A percentile compares a stretch with the other conserved stretches of the same genome.
Conservation (phyloP, 2,888 invertebrate genomes). For the Sarcophaga rosellei region DNA sequence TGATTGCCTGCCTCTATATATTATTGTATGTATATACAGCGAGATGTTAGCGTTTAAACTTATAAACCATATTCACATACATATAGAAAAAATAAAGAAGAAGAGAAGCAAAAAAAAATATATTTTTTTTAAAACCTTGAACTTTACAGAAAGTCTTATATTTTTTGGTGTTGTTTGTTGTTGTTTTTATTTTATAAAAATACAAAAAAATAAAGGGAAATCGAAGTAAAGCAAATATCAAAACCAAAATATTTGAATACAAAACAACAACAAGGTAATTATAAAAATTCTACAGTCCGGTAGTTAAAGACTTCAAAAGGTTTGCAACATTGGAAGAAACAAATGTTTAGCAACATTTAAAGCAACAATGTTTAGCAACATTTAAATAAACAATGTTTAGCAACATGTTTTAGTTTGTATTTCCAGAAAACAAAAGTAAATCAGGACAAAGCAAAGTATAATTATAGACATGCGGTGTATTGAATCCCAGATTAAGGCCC, state of each 20-base stretch:
- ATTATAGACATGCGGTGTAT: too few species aligned
- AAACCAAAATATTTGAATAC: constrained; percentile 9
- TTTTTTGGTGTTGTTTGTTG: constrained; percentile 15
- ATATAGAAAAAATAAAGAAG: not conserved
- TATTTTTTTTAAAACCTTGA: constrained; percentile 58
- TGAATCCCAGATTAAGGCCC: too few species aligned
- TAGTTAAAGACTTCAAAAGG: too few species aligned
- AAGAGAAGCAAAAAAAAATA: constrained; percentile 28
- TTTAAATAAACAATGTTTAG: too few species aligned
- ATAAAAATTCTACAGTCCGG: too few species aligned
- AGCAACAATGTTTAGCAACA: too few species aligned
- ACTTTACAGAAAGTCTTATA: constrained; percentile 60
- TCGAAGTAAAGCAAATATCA: constrained; percentile 20
- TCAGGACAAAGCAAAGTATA: too few species aligned
- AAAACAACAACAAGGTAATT: not conserved
- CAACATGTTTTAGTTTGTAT: too few species aligned
- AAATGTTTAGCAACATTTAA: too few species aligned
- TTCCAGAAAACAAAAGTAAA: too few species aligned
- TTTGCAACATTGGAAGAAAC: too few species aligned
- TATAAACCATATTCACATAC: not conserved
- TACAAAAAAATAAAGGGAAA: constrained; percentile 3
- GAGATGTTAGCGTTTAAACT: constrained; percentile 18
- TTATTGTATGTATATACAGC: not conserved
- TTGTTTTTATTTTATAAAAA: not conserved
- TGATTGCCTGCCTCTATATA: not conserved